A percentile compares a stretch with the other conserved stretches of the same genome.
phyloP scores from a whole-genome alignment of 2,888 invertebrate genomes.

The Ligdia adustata region DNA sequence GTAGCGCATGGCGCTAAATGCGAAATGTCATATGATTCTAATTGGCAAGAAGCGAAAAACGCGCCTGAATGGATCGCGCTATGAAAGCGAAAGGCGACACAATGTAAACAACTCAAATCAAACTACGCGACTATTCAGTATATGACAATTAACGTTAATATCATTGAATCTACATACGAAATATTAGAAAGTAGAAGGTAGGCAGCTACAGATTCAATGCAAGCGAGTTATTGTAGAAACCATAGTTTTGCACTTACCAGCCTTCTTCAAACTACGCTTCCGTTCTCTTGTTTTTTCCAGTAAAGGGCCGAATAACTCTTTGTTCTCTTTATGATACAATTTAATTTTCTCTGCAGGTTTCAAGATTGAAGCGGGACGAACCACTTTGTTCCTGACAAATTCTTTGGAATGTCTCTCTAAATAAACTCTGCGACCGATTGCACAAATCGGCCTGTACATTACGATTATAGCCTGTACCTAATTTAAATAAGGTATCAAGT shows the following conservation, averaged over 20 bases:
- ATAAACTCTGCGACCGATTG: conserved; percentile 57
- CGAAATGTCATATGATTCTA: conserved; percentile 74
- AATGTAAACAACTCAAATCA: conserved; percentile 42
- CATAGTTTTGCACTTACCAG: conserved; percentile 60
- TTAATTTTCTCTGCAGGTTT: conserved; percentile 75
- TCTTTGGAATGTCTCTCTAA: conserved; percentile 56
- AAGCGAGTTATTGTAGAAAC: conserved; percentile 48
- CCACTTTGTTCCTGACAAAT: conserved; percentile 70
- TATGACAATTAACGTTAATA: background rate
- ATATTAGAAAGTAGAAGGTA: conserved; percentile 47
- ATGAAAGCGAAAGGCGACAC: conserved; percentile 45
- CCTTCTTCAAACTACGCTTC: conserved; percentile 62
- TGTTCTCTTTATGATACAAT: conserved; percentile 77
- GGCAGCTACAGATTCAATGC: conserved; percentile 27
- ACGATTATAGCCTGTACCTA: conserved; percentile 19
- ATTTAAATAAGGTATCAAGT: conserved; percentile 8
- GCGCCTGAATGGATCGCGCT: conserved; percentile 34
- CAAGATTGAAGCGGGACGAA: conserved; percentile 68
- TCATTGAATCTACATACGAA: conserved; percentile 24
- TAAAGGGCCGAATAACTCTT: conserved; percentile 76
- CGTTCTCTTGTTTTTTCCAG: conserved; percentile 76
- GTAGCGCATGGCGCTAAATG: conserved; percentile 63
- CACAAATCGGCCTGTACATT: conserved; percentile 67
- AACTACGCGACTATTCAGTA: conserved; percentile 1
- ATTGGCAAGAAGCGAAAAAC: conserved; percentile 55